Base-by-base conservation (phyloP, 2,888 invertebrate genomes). In the Zele albiditarsus region DNA sequence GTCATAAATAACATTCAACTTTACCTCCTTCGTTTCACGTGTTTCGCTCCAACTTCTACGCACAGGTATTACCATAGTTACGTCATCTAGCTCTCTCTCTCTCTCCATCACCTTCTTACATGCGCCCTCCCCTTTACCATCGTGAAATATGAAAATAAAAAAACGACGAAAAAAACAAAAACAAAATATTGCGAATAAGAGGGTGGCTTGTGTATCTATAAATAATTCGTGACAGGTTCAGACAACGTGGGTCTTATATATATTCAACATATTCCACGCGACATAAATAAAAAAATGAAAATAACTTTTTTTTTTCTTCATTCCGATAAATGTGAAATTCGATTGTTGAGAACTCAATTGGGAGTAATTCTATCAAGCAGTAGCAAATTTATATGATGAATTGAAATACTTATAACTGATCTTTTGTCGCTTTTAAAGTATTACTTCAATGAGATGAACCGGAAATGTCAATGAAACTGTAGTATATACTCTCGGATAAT, bases 181-280 rank as follows among this genome's bases (percentile, higher is more conserved):
- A 83, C 78, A 82, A 84, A 77, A 85, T 85, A 83, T 79, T 83
- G 75, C 79, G 83, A 87, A 86, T 87, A 87, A 87, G 86, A 86
- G 86, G 84, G 85, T 86, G 80, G 83, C 80, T 82, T 75, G 81
- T 75, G 58, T 70, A 53, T 68, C 58, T 70, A 66, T 72, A 73
- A 62, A 71, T 72, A 74, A 72, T 49, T 31, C 53, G 69, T 74
- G 73, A 53, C 73, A 68, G 73, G 23, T 71, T 49, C 31, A 28
- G 31, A 53, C 25, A 28, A 68, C 49, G 31, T 23, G 33, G 16
- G 20, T 63, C 20, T 10, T 28, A 63, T 63, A 33, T 63, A 20
- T 33, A 63, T 63, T 33, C 25, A 63, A 33, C 33, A 63, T 60
- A 27, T 28, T 31, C 33, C 63, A 33, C 63, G 63, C 20, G 63